phyloP scores from a whole-genome alignment of 2,888 invertebrate species.

The Iphiclides podalirius region DNA sequence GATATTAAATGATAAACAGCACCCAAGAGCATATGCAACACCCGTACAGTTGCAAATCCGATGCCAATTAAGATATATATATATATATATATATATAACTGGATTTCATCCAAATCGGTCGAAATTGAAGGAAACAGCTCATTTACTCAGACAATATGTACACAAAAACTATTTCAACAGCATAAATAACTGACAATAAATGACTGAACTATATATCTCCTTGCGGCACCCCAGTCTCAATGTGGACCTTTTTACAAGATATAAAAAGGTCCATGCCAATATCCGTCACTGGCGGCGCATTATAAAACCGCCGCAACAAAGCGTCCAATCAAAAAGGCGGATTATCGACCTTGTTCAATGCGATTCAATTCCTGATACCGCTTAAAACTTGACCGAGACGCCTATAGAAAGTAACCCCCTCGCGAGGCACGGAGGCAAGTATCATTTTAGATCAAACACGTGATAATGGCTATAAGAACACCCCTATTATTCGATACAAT shows the following conservation, averaged over 20 bases:
- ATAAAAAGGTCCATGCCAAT: conserved; percentile 27
- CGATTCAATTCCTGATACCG: conserved; percentile 42
- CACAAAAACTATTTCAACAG: no score
- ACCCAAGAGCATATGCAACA: no score
- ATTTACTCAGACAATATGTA: no score
- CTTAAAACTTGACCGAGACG: conserved; percentile 40
- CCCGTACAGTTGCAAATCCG: no score
- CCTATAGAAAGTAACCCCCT: conserved; percentile 51
- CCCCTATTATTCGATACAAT: conserved; percentile 81
- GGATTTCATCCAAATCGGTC: no score
- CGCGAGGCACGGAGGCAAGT: conserved; percentile 59
- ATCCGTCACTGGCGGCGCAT: conserved; percentile 31
- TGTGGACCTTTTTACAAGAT: no score
- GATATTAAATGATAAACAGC: no score
- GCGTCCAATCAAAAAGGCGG: conserved; percentile 33
- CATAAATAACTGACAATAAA: no score
- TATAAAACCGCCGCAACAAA: conserved; percentile 38
- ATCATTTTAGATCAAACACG: conserved; percentile 80
- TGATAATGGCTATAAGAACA: conserved; percentile 78
- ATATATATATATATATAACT: no score
- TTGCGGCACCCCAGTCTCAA: conserved; percentile 3
- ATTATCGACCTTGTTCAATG: conserved; percentile 40
- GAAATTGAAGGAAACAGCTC: no score
- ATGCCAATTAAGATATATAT: no score
- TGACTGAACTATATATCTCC: no score